Evolutionary conservation across 2,888 invertebrate species (phyloP).

Genomic region (Pollenia griseotomentosa): DNA sequence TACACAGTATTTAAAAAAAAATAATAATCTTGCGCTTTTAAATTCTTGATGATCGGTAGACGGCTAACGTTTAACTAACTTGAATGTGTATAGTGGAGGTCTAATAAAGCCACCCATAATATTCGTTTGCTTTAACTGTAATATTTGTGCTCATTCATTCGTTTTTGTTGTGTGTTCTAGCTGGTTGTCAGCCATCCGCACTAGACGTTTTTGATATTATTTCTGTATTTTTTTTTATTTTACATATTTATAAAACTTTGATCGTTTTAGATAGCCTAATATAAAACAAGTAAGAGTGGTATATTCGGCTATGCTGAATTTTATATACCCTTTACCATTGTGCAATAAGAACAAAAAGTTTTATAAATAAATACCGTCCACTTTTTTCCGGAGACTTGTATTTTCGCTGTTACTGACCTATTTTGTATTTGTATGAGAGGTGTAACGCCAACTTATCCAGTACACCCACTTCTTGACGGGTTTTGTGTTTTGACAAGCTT

Average conservation of each 20-base stretch:
- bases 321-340: too few species aligned
- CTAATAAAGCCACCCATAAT: slow-evolving; percentile 66
- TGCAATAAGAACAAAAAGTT: too few species aligned
- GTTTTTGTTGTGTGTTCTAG: slow-evolving; percentile 8
- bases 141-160: slow-evolving; percentile 34
- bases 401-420: too few species aligned
- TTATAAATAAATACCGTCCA: too few species aligned
- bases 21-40: slow-evolving; percentile 3
- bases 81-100: slow-evolving; percentile 67
- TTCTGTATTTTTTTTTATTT: background rate
- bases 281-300: background rate
- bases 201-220: slow-evolving; percentile 34
- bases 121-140: slow-evolving; percentile 46
- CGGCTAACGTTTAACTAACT: slow-evolving; percentile 78
- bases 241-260: background rate
- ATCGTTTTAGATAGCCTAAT: background rate
- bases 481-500: too few species aligned
- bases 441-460: too few species aligned
- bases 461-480: too few species aligned
- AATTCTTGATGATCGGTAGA: slow-evolving; percentile 77
- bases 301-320: too few species aligned
- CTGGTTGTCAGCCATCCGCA: slow-evolving; percentile 41
- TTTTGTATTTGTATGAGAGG: too few species aligned
- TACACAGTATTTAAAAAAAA: slow-evolving; percentile 1
- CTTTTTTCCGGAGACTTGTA: too few species aligned